Conservation (phyloP, 2,888 invertebrate species). For the Lysandra bellargus region DNA sequence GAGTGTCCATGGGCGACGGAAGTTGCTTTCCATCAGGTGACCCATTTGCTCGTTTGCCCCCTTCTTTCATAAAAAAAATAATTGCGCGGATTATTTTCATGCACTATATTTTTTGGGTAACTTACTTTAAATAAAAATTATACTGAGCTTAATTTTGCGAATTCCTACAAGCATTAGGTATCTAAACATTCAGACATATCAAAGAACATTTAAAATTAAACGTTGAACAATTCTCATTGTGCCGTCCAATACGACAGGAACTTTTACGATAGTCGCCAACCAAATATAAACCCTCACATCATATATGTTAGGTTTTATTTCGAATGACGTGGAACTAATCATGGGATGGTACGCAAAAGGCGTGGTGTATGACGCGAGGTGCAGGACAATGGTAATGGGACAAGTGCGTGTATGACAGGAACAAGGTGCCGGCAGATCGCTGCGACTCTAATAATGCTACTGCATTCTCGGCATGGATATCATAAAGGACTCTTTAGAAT, state of each 20-base stretch:
- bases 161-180: background rate
- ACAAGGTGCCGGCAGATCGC: slow-evolving; percentile 51
- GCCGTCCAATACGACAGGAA: background rate
- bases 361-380: slow-evolving; percentile 66
- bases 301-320: slow-evolving; percentile 2
- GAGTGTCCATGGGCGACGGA: too few species aligned
- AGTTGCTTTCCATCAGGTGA: too few species aligned
- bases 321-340: background rate
- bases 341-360: slow-evolving; percentile 53
- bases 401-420: slow-evolving; percentile 64
- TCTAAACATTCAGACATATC: background rate
- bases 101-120: background rate
- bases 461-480: too few species aligned
- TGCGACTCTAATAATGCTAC: slow-evolving; percentile 19
- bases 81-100: too few species aligned
- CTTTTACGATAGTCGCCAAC: background rate
- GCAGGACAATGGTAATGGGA: slow-evolving; percentile 69
- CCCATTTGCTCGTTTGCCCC: too few species aligned
- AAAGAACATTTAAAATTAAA: background rate
- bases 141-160: background rate
- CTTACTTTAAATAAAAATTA: background rate
- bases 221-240: slow-evolving; percentile 10
- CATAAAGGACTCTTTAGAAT: too few species aligned
- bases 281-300: background rate
- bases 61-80: too few species aligned